phyloP scores from a whole-genome alignment of 2,888 invertebrate genomes.

The Drosophila meridiana region DNA sequence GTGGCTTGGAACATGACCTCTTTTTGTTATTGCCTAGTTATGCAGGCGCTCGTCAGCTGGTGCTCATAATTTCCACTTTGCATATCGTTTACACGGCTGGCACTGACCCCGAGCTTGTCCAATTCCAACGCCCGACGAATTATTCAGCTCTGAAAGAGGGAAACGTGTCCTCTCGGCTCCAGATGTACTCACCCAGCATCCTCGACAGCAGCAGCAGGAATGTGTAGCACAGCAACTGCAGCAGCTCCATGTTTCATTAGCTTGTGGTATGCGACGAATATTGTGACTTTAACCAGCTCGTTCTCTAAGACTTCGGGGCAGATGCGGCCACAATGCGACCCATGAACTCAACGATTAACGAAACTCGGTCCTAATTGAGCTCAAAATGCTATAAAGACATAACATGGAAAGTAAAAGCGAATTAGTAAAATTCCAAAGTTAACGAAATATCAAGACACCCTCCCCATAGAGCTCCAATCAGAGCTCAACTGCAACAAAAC shows the following conservation, averaged over 20 bases:
- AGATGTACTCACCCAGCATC: slow-evolving; percentile 82
- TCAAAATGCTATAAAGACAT: slow-evolving; percentile 16
- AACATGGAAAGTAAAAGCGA: background rate
- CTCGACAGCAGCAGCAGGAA: slow-evolving; percentile 80
- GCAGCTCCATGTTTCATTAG: slow-evolving; percentile 83
- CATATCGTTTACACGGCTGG: slow-evolving; percentile 65
- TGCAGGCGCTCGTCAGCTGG: slow-evolving; percentile 66
- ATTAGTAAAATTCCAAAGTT: background rate
- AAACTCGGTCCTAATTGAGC: slow-evolving; percentile 1
- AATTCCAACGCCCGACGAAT: slow-evolving; percentile 16
- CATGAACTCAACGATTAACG: background rate
- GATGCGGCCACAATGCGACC: slow-evolving; percentile 11
- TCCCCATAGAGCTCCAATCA: background rate
- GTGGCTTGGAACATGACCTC: slow-evolving; percentile 37
- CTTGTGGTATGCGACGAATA: slow-evolving; percentile 44
- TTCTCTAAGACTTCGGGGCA: slow-evolving; percentile 4
- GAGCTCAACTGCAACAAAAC: background rate
- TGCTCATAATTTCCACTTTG: slow-evolving; percentile 62
- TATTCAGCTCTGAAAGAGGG: slow-evolving; percentile 15
- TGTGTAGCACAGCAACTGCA: slow-evolving; percentile 82
- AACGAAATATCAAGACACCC: background rate
- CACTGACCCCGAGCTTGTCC: slow-evolving; percentile 56
- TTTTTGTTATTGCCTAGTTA: slow-evolving; percentile 53
- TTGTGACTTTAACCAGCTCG: slow-evolving; percentile 2
- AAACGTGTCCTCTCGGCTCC: background rate